A percentile compares a stretch with the other conserved stretches of the same genome.
Conservation (phyloP, 1,140 invertebrate species). For the Vanessa tameamea region DNA sequence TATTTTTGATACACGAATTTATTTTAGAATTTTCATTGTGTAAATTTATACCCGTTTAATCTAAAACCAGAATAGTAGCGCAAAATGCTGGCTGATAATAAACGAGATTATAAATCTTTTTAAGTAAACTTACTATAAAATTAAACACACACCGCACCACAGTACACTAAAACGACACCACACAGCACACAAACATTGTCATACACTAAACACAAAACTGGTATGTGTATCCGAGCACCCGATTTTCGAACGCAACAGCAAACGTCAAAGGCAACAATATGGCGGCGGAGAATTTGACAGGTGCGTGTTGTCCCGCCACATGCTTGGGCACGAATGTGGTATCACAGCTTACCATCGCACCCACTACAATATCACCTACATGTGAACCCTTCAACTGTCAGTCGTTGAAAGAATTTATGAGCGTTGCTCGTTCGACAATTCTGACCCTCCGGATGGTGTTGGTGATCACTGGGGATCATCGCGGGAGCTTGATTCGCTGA, state of each 20-base stretch:
- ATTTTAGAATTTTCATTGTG: no score
- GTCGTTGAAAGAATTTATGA: slow-evolving; percentile 63
- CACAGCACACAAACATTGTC: slow-evolving; percentile 42
- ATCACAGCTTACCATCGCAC: slow-evolving; percentile 42
- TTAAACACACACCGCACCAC: slow-evolving; percentile 42
- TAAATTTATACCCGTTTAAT: neutral
- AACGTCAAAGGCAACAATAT: slow-evolving; percentile 57
- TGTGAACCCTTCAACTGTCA: slow-evolving; percentile 58
- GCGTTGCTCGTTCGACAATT: slow-evolving; percentile 41
- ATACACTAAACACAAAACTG: slow-evolving; percentile 47
- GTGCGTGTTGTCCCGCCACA: slow-evolving; percentile 62
- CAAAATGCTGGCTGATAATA: neutral
- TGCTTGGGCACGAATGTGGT: slow-evolving; percentile 63
- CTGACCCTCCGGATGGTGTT: slow-evolving; percentile 52
- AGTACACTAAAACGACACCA: slow-evolving; percentile 39
- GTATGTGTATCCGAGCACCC: slow-evolving; percentile 40
- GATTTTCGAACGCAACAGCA: slow-evolving; percentile 25
- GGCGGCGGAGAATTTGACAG: slow-evolving; percentile 51
- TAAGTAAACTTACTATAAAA: slow-evolving; percentile 29
- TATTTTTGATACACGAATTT: no score
- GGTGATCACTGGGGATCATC: slow-evolving; percentile 31
- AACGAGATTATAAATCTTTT: neutral
- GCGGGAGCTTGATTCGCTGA: slow-evolving; percentile 71
- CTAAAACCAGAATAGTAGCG: neutral
- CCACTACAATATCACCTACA: slow-evolving; percentile 55